Percentiles rank a stretch among this genome's conserved stretches.
phyloP scores from a whole-genome alignment of 2,888 invertebrate species.

The Stenodema calcarata region DNA sequence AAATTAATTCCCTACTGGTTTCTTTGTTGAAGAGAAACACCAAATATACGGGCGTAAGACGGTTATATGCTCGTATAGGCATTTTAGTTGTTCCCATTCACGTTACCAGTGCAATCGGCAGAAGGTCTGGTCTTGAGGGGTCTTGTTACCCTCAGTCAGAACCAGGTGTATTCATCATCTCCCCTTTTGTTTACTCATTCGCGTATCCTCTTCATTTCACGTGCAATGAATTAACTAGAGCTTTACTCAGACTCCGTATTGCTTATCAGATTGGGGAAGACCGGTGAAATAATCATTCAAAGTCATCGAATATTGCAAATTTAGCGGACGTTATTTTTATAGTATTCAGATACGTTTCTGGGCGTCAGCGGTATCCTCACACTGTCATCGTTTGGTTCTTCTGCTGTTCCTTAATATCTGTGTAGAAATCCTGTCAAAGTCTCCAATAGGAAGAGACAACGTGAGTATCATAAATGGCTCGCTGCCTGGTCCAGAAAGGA shows the following conservation, averaged over 20 bases:
- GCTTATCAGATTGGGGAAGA: background rate
- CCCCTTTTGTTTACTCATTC: slow-evolving; percentile 8
- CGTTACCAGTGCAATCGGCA: background rate
- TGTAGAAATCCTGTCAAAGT: no score
- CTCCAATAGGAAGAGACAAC: no score
- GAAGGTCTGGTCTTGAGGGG: background rate
- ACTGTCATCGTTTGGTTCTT: no score
- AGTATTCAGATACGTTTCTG: no score
- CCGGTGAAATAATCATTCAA: no score
- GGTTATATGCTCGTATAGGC: background rate
- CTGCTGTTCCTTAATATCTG: no score
- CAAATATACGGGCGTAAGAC: background rate
- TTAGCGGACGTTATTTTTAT: no score
- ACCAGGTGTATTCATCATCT: slow-evolving; percentile 3
- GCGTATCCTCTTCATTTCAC: background rate
- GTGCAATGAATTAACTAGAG: background rate
- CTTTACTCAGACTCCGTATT: background rate
- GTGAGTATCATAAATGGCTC: no score
- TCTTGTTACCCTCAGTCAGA: background rate
- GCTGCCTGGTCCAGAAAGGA: no score
- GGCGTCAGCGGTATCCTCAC: no score
- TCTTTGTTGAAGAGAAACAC: background rate
- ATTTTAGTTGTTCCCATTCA: background rate
- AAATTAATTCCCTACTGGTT: no score
- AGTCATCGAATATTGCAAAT: no score